Conservation (phyloP, 2,888 invertebrate genomes). For the Nezara viridula region DNA sequence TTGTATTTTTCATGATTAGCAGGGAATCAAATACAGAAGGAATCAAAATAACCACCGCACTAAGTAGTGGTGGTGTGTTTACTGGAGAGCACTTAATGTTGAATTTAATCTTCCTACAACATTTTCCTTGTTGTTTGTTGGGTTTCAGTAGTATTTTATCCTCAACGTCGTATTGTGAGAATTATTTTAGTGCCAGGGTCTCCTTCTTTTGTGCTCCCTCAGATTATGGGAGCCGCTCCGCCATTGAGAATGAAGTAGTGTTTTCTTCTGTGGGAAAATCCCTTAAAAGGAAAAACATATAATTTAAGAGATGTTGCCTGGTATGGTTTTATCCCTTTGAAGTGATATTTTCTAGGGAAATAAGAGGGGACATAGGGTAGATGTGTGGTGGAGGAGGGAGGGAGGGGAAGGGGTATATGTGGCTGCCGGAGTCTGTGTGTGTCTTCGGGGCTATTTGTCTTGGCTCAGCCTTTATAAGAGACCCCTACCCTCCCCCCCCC, state of each 20-base stretch:
- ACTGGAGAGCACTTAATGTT: neutral
- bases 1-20: no score
- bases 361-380: neutral
- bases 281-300: conserved; percentile 51
- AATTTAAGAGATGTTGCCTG: conserved; percentile 25
- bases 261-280: conserved; percentile 38
- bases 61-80: no score
- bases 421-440: conserved; percentile 44
- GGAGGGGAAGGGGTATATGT: neutral
- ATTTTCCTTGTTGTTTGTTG: neutral
- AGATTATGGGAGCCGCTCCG: neutral
- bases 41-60: no score
- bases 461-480: conserved; percentile 49
- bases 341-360: conserved; percentile 45
- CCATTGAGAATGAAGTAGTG: neutral
- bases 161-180: neutral
- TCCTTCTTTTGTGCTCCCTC: conserved; percentile 16
- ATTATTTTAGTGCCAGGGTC: neutral
- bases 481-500: conserved; percentile 25
- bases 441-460: conserved; percentile 49
- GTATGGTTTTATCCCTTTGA: conserved; percentile 49
- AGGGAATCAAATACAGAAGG: no score
- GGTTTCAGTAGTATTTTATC: neutral
- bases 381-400: neutral
- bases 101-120: neutral